Percentiles rank a stretch among this genome's conserved stretches.
These are phyloP conservation scores for Gallinago stenura DNA, from an alignment of 2,797 vertebrate species.

Conservation along the genomic window DNA sequence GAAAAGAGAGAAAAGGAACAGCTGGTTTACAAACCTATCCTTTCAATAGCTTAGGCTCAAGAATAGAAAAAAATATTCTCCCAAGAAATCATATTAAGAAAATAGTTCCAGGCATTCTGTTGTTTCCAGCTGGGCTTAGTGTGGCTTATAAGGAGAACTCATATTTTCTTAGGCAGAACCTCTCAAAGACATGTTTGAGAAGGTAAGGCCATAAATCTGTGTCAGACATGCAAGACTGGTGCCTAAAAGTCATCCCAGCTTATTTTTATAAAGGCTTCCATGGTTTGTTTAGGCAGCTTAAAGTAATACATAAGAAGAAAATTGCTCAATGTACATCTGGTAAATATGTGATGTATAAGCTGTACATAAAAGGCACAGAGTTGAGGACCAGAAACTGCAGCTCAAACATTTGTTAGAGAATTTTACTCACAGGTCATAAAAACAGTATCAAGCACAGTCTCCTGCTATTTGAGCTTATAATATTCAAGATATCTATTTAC, in stretches of 20 bases:
- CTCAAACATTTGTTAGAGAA: background rate
- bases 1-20: background rate
- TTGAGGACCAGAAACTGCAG: background rate
- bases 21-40: background rate
- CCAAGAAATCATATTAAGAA: background rate
- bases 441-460: background rate
- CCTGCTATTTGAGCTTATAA: background rate
- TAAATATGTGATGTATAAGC: background rate
- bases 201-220: background rate
- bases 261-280: slow-evolving; percentile 6
- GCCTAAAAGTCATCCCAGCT: background rate
- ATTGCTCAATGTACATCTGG: background rate
- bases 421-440: background rate
- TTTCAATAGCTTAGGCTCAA: background rate
- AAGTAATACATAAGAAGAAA: background rate
- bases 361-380: background rate
- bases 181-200: background rate
- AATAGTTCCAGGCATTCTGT: background rate
- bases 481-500: background rate
- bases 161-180: background rate
- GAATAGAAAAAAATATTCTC: background rate
- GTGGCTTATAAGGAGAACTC: background rate
- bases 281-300: background rate
- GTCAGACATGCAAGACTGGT: background rate
- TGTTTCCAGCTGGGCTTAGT: background rate